Evolutionary conservation across 1,140 invertebrate species (phyloP).

Genomic region (Homalodisca vitripennis): DNA sequence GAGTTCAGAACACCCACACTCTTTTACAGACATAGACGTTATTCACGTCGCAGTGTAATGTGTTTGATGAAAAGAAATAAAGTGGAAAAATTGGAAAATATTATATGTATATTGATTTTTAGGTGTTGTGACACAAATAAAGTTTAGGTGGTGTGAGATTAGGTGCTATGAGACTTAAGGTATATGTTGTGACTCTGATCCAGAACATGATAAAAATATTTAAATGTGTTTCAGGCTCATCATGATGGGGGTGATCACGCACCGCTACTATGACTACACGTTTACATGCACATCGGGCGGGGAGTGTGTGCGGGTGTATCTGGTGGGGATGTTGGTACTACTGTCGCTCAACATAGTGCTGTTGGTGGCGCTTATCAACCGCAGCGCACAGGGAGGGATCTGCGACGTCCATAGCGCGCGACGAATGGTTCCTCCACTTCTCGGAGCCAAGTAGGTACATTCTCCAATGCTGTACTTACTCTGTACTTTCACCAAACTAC

Average conservation of each 20-base stretch:
- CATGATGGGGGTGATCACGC: slow-evolving; percentile 61
- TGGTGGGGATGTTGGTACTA: slow-evolving; percentile 61
- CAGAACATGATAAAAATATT: too few species aligned
- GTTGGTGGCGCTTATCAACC: slow-evolving; percentile 62
- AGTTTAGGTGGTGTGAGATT: too few species aligned
- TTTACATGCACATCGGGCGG: slow-evolving; percentile 63
- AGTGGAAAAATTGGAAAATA: too few species aligned
- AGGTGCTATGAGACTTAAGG: too few species aligned
- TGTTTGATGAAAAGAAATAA: too few species aligned
- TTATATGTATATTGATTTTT: too few species aligned
- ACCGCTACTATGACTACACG: slow-evolving; percentile 61
- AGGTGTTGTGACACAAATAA: too few species aligned
- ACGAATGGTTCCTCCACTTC: slow-evolving; percentile 63
- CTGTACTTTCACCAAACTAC: neutral
- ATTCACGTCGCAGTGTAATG: too few species aligned
- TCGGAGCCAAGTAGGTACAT: slow-evolving; percentile 63
- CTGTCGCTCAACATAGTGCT: slow-evolving; percentile 60
- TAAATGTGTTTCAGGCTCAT: slow-evolving; percentile 64
- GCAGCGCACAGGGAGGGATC: slow-evolving; percentile 67
- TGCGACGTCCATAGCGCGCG: slow-evolving; percentile 59
- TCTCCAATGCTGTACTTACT: too few species aligned
- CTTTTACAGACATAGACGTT: too few species aligned
- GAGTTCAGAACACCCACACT: too few species aligned
- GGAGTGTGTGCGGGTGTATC: slow-evolving; percentile 63
- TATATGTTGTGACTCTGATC: too few species aligned